These are phyloP conservation scores for Acrossocheilus wenchowensis DNA, from an alignment of 2,797 vertebrate species.

Conservation along the genomic window DNA sequence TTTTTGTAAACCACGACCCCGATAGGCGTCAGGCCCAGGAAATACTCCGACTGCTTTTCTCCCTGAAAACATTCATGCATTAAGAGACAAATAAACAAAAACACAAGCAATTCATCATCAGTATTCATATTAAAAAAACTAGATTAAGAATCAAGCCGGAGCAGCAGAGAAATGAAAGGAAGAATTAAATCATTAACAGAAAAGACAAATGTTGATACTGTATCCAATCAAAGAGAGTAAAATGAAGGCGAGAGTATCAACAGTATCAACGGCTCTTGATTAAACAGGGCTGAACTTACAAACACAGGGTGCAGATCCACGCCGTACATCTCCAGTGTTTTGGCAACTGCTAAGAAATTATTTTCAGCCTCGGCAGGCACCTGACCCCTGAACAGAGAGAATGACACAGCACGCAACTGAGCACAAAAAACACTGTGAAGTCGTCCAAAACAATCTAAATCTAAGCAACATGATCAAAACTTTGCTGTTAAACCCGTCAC, in stretches of 20 bases:
- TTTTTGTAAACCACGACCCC: slow-evolving; percentile 91
- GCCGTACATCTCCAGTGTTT: slow-evolving; percentile 92
- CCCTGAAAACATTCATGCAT: slow-evolving; percentile 75
- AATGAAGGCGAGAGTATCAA: neutral
- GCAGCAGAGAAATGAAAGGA: neutral
- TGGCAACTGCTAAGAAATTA: slow-evolving; percentile 86
- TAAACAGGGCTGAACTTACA: slow-evolving; percentile 75
- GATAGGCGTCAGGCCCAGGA: slow-evolving; percentile 87
- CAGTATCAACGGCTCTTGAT: neutral
- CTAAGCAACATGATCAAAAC: no score
- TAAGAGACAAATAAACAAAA: neutral
- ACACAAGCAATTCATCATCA: neutral
- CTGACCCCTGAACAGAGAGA: slow-evolving; percentile 77
- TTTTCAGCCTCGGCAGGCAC: slow-evolving; percentile 83
- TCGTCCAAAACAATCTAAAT: neutral
- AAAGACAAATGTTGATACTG: neutral
- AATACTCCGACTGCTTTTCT: slow-evolving; percentile 89
- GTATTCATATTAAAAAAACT: neutral
- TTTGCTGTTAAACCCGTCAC: neutral
- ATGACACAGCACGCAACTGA: neutral
- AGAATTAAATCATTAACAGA: neutral
- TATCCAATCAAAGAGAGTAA: neutral
- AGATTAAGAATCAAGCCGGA: neutral
- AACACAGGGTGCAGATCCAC: slow-evolving; percentile 90
- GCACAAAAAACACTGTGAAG: neutral